Evolutionary conservation across 2,113 vertebrate species (phyloP).

Genomic region (Passer montanus): DNA sequence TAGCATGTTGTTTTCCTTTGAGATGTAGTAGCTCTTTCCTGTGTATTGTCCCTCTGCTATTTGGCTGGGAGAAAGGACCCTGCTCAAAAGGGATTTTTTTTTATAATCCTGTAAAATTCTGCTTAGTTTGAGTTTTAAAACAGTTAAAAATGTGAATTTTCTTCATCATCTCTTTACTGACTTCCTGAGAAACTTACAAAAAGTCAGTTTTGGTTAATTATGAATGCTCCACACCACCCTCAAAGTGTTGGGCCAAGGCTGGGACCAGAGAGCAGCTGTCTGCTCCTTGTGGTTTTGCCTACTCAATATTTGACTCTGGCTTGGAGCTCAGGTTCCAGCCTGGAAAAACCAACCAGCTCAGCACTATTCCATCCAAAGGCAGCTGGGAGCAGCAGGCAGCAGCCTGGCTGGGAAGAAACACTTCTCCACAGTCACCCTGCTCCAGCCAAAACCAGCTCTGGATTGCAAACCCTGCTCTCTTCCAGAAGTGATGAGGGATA

Average conservation of each 20-base stretch:
- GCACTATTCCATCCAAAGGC: neutral
- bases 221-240: neutral
- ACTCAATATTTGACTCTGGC: neutral
- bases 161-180: neutral
- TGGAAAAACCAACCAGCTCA: neutral
- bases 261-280: neutral
- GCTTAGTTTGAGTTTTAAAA: neutral
- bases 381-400: conserved; percentile 7
- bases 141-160: neutral
- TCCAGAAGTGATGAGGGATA: neutral
- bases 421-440: neutral
- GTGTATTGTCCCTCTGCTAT: accelerated
- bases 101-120: neutral
- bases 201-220: neutral
- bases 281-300: neutral
- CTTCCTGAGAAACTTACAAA: neutral
- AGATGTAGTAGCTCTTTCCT: neutral
- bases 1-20: neutral
- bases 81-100: accelerated
- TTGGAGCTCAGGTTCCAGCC: neutral
- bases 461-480: neutral
- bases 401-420: neutral
- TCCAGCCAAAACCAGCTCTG: neutral
- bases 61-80: neutral
- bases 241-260: neutral